A percentile compares a stretch with the other conserved stretches of the same genome.
Conservation (phyloP, 2,797 vertebrate species). For the Agapornis canus region DNA sequence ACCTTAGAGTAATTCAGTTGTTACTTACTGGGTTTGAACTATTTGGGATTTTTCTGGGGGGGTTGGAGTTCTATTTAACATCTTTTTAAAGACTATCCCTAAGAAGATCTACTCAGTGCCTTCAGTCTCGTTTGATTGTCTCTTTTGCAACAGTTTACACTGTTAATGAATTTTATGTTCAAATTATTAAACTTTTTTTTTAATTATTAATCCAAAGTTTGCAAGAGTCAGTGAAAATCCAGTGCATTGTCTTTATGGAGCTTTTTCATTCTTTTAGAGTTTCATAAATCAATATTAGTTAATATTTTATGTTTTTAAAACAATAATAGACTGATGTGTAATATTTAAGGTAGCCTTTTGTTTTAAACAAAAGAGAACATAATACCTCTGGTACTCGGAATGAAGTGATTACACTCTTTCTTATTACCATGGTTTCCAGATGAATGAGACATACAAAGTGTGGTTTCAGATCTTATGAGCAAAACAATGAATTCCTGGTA, state of each 20-base stretch:
- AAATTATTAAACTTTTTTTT: not conserved
- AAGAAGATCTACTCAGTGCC: not conserved
- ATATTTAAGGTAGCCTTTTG: conserved; percentile 5
- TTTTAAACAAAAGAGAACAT: conserved; percentile 6
- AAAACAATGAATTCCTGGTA: conserved; percentile 48
- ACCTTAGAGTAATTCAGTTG: not conserved
- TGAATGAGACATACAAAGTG: conserved; percentile 32
- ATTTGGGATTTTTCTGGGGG: accelerated
- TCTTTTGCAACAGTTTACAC: not conserved
- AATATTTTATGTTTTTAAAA: not conserved
- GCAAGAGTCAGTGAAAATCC: not conserved
- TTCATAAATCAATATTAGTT: not conserved
- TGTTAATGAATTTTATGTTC: not conserved
- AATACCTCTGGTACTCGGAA: conserved; percentile 10
- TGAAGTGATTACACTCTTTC: conserved; percentile 29
- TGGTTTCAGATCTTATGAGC: conserved; percentile 38
- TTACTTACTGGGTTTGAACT: not conserved
- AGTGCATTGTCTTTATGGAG: not conserved
- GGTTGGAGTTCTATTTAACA: not conserved
- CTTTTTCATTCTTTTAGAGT: not conserved
- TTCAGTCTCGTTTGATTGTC: conserved; percentile 32
- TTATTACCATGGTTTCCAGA: conserved; percentile 49
- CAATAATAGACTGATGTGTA: not conserved
- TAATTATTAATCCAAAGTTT: not conserved
- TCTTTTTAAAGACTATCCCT: not conserved